Conservation (phyloP, 1,140 invertebrate genomes). For the Sipha flava region DNA sequence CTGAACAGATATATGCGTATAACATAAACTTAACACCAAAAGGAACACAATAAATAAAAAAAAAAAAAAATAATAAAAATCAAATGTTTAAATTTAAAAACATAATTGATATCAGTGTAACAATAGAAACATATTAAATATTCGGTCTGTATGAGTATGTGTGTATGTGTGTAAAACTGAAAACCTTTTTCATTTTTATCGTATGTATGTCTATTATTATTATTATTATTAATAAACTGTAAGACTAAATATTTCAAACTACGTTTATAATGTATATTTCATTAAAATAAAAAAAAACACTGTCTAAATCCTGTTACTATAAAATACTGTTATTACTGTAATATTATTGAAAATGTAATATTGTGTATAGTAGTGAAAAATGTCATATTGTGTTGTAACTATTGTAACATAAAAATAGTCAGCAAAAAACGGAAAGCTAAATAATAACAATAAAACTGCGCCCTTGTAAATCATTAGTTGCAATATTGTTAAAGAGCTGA, state of each 20-base stretch:
- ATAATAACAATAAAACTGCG: not conserved
- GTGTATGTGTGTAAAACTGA: conserved; percentile 6
- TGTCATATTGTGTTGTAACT: not conserved
- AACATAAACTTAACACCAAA: conserved; percentile 32
- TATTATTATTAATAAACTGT: not conserved
- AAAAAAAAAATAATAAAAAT: not conserved
- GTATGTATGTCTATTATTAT: not conserved
- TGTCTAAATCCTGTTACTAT: not conserved
- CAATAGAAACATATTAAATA: not conserved
- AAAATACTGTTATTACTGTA: not conserved
- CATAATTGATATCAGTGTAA: not conserved
- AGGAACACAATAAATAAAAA: not conserved
- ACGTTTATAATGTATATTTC: not conserved
- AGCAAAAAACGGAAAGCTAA: conserved; percentile 1
- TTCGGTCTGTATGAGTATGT: not conserved
- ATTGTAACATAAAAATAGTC: conserved; percentile 12
- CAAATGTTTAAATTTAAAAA: not conserved
- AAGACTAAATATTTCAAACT: not conserved
- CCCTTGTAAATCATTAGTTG: not conserved
- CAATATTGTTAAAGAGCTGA: not conserved
- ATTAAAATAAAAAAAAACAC: not conserved
- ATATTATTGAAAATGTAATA: conserved; percentile 5
- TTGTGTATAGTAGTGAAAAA: not conserved
- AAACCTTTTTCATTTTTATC: not conserved
- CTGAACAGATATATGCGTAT: conserved; percentile 10